A percentile compares a stretch with the other conserved stretches of the same genome.
Conservation (phyloP, 2,888 invertebrate species). For the Eupithecia pulchellata region DNA sequence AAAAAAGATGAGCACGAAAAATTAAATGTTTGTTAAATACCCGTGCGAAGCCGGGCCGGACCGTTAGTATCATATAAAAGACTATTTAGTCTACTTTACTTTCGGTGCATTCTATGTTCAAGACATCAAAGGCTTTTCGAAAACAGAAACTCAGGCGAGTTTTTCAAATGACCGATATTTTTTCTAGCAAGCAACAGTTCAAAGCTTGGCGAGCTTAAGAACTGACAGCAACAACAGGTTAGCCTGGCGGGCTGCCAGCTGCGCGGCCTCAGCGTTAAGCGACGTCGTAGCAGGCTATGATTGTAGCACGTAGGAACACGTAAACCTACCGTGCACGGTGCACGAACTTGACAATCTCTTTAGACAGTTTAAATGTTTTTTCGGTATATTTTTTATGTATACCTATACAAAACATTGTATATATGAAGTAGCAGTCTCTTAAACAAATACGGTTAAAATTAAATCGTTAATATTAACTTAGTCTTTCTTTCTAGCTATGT, state of each 20-base stretch:
- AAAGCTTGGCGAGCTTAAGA: conserved; percentile 57
- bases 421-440: too few species aligned
- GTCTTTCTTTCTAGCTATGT: too few species aligned
- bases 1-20: too few species aligned
- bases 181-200: conserved; percentile 57
- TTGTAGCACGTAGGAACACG: conserved; percentile 32
- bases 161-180: conserved; percentile 12
- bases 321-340: conserved; percentile 52
- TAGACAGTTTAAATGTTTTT: conserved; percentile 53
- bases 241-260: conserved; percentile 75
- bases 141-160: neutral
- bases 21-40: too few species aligned
- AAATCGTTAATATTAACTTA: too few species aligned
- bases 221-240: conserved; percentile 79
- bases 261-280: conserved; percentile 45
- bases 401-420: too few species aligned
- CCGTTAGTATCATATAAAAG: too few species aligned
- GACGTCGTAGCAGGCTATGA: conserved; percentile 59
- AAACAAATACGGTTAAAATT: too few species aligned
- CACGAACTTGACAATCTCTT: conserved; percentile 58
- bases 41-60: too few species aligned
- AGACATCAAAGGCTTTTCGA: neutral
- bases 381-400: too few species aligned
- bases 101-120: too few species aligned
- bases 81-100: too few species aligned